Conservation (phyloP, 2,888 invertebrate species). For the Ophion costatus region DNA sequence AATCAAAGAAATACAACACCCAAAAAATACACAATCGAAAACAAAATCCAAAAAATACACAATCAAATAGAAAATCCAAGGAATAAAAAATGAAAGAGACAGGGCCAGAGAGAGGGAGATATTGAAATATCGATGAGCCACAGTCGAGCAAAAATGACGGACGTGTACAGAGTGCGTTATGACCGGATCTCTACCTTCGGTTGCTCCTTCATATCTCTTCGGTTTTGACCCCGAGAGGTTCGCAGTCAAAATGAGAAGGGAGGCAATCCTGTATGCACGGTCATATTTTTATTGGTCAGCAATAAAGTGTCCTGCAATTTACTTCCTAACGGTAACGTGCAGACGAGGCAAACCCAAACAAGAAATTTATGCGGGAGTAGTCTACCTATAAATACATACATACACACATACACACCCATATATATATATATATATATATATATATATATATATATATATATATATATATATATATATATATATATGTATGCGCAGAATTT, state of each 20-base stretch:
- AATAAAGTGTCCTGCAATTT: conserved; percentile 72
- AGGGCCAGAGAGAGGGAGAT: not conserved
- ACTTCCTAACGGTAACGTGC: conserved; percentile 67
- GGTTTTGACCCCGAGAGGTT: conserved; percentile 31
- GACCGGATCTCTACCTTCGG: conserved; percentile 13
- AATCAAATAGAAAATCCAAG: conserved; percentile 5
- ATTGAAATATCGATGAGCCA: not conserved
- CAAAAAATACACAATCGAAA: too few relatives aligned
- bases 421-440: not conserved
- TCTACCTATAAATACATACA: too few relatives aligned
- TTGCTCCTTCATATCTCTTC: conserved; percentile 31
- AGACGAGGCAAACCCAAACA: conserved; percentile 36
- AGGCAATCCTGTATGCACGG: conserved; percentile 42
- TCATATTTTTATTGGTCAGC: conserved; percentile 72
- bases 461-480: too few relatives aligned
- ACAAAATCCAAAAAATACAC: not conserved
- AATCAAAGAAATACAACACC: too few relatives aligned
- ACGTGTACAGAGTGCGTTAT: conserved; percentile 14
- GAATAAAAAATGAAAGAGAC: not conserved
- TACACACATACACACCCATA: too few relatives aligned
- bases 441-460: not conserved
- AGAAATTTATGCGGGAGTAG: conserved; percentile 30
- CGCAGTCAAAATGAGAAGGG: conserved; percentile 45
- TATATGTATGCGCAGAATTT: conserved; percentile 9
- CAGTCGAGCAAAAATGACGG: not conserved